Evolutionary conservation across 2,888 invertebrate species (phyloP).

Genomic region (Invenusta paracnida): DNA sequence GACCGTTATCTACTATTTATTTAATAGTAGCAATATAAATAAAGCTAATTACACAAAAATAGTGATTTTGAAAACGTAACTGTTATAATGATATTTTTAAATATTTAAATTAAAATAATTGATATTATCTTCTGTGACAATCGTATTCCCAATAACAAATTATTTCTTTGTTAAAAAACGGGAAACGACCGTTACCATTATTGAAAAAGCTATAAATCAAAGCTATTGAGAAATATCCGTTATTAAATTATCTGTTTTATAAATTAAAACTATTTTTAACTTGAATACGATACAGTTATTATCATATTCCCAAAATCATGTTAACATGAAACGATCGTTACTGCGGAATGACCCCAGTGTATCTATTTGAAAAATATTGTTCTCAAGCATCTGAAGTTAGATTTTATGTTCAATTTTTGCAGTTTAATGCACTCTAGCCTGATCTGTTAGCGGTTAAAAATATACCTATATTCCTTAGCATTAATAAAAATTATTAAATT

Average conservation of each 20-base stretch:
- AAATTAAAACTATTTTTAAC: not conserved
- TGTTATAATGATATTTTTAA: not conserved
- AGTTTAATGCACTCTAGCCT: too few species aligned
- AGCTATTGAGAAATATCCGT: not conserved
- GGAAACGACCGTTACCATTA: too few species aligned
- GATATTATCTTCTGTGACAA: not conserved
- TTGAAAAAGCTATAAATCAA: not conserved
- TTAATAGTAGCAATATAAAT: not conserved
- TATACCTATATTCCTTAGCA: too few species aligned
- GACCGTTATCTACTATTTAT: not conserved
- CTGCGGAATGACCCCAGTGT: not conserved
- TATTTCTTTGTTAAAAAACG: not conserved
- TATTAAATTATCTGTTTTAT: not conserved
- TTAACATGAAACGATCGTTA: not conserved
- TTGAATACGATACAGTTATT: not conserved
- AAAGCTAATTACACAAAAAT: too few species aligned
- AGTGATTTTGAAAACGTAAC: too few species aligned
- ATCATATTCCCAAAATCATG: not conserved
- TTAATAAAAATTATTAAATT: too few species aligned
- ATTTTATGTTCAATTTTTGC: too few species aligned
- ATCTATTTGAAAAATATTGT: too few species aligned
- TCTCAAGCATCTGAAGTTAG: too few species aligned
- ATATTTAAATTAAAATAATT: not conserved
- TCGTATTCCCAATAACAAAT: not conserved
- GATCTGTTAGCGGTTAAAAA: too few species aligned